Base-by-base conservation (phyloP, 2,888 invertebrate species). In the Hypomecis punctinalis region DNA sequence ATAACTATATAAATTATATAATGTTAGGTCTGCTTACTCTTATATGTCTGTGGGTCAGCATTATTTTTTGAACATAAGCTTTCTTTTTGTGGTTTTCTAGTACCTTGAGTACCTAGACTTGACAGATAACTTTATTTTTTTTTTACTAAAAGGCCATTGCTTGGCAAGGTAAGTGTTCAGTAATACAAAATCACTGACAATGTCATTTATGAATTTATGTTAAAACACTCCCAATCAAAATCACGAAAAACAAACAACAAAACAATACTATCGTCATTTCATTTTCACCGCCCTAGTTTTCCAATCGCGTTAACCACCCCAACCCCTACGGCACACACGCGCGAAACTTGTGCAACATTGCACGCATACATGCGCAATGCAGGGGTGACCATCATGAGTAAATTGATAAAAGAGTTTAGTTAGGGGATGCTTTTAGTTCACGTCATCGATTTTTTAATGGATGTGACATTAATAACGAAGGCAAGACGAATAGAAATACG, bases 221-320 rank as follows among this genome's bases (percentile, higher is more conserved):
- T 23, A 23, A 23, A 23, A 23, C 23, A 23, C 23, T 23, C 3
- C 23, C 23, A 9, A 39, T 8, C 39, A 39, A 1, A 47, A 23
- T n/a, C 35, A n/a, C 35, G 9, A 7, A 36, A 49, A 49, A 13
- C 6, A 35, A n/a, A 66, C 65, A 69, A 59, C 71, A 67, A 72
- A 61, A 63, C 69, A n/a, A 60, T 40, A 57, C 57, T 66, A 67
- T 75, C 71, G 72, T 77, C 73, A 70, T 73, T 67, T 62, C 61
- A 75, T 75, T 23, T 73, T 81, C 82, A 79, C 90, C 77, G 77
- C 91, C 82, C 91, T 90, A 78, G 78, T 78, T 83, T 78, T 78
- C 83, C 84, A 82, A 84, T 85, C 81, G 83, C 77, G 81, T 87
- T 85, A 85, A 77, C 76, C 74, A 74, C 81, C 80, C 79, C 79